phyloP scores from a whole-genome alignment of 1,140 invertebrate species.

The Melipona quadrifasciata region DNA sequence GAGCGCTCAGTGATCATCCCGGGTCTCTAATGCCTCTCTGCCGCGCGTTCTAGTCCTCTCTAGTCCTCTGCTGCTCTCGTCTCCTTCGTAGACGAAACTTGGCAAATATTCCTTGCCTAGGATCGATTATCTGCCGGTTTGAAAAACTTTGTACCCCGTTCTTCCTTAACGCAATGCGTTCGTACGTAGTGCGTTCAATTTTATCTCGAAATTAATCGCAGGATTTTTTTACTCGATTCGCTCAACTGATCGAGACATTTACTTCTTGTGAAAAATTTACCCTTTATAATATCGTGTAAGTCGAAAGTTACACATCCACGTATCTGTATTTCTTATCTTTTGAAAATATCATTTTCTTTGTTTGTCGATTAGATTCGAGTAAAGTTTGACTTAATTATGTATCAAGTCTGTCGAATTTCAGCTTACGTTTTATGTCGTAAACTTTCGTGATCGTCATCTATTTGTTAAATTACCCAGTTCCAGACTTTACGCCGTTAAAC shows the following conservation, averaged over 20 bases:
- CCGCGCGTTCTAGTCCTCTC: constrained; percentile 68
- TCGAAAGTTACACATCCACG: too few species aligned
- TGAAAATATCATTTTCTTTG: too few species aligned
- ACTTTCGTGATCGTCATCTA: too few species aligned
- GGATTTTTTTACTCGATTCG: not conserved
- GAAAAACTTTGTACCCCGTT: constrained; percentile 7
- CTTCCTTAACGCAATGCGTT: not conserved
- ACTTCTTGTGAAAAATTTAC: not conserved
- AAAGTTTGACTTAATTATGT: too few species aligned
- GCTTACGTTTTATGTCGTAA: too few species aligned
- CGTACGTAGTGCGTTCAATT: not conserved
- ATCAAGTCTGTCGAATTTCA: too few species aligned
- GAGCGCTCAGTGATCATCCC: constrained; percentile 80
- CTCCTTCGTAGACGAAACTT: constrained; percentile 74
- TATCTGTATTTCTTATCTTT: too few species aligned
- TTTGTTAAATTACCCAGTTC: not conserved
- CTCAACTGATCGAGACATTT: not conserved
- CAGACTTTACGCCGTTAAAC: not conserved
- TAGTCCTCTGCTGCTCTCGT: constrained; percentile 53
- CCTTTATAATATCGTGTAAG: too few species aligned
- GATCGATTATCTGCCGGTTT: constrained; percentile 46
- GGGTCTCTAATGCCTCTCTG: constrained; percentile 77
- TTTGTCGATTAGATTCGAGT: too few species aligned
- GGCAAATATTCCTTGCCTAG: constrained; percentile 71
- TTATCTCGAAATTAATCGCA: not conserved